phyloP scores from a whole-genome alignment of 2,113 vertebrate species.

The Zeus faber region DNA sequence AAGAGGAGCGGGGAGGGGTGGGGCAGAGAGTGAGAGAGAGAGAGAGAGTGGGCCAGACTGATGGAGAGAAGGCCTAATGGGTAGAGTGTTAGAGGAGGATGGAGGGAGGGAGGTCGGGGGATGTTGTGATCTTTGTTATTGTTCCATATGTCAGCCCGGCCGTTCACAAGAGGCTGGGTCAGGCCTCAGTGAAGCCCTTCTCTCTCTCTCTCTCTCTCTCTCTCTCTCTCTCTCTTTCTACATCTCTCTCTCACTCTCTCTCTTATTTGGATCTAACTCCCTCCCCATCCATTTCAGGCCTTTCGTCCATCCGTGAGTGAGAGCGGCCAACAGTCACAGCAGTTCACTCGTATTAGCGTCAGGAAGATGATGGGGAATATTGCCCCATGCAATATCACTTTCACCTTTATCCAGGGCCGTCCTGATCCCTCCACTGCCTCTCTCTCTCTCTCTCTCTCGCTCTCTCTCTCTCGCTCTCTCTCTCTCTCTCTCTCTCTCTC shows the following conservation, averaged over 20 bases:
- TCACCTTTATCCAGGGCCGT: neutral
- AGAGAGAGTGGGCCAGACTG: conserved; percentile 33
- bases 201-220: neutral
- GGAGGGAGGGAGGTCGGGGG: conserved; percentile 15
- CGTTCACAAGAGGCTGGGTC: neutral
- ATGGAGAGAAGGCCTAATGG: conserved; percentile 43
- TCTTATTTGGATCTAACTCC: neutral
- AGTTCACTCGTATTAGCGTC: no score
- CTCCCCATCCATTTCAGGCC: no score
- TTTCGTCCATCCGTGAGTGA: no score
- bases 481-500: neutral
- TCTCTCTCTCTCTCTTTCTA: conserved; percentile 14
- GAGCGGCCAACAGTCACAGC: no score
- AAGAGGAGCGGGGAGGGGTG: conserved; percentile 4
- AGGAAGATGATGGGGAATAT: no score
- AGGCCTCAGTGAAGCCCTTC: conserved; percentile 10
- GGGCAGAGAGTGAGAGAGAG: conserved; percentile 27
- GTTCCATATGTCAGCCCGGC: conserved; percentile 52
- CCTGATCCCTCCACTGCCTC: neutral
- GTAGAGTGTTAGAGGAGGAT: conserved; percentile 69
- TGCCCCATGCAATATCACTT: no score
- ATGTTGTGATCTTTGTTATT: conserved; percentile 61
- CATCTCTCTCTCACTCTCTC: conserved; percentile 13
- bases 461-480: conserved; percentile 7
- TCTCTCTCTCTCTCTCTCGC: neutral